These are phyloP conservation scores for Thaleichthys pacificus DNA, from an alignment of 2,797 vertebrate genomes.

Conservation along the genomic window DNA sequence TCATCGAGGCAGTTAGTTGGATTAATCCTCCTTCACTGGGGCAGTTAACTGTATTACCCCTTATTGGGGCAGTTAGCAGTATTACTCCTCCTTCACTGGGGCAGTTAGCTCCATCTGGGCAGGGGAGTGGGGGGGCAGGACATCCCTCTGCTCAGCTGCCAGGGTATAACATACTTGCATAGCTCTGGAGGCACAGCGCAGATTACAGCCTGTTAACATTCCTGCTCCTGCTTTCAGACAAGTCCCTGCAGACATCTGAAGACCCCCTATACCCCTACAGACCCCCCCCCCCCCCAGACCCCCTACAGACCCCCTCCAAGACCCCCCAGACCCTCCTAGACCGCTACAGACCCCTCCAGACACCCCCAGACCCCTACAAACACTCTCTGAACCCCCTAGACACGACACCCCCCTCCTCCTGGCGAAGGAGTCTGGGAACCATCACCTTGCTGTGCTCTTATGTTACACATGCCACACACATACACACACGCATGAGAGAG, in stretches of 20 bases:
- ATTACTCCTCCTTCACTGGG: conserved; percentile 35
- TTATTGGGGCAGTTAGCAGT: conserved; percentile 39
- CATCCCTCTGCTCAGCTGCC: conserved; percentile 76
- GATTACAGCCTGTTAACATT: conserved; percentile 62
- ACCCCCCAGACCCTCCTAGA: no score
- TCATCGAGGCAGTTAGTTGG: conserved; percentile 39
- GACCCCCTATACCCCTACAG: no score
- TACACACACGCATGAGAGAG: no score
- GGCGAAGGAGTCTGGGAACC: no score
- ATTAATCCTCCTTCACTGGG: conserved; percentile 34
- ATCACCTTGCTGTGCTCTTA: no score
- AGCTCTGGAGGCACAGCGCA: conserved; percentile 64
- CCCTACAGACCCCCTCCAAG: no score
- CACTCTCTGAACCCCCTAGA: no score
- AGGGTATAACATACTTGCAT: conserved; percentile 77
- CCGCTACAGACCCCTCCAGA: no score
- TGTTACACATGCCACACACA: no score
- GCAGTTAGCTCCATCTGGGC: conserved; percentile 46
- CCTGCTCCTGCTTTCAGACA: conserved; percentile 15
- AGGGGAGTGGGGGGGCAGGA: conserved; percentile 38
- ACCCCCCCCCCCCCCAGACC: no score
- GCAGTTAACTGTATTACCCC: conserved; percentile 10
- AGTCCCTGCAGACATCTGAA: neutral
- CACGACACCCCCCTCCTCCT: no score
- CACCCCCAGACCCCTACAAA: no score